A percentile compares a stretch with the other conserved stretches of the same genome.
Conservation (phyloP, 1,140 invertebrate genomes). For the Lepidurus couesii region DNA sequence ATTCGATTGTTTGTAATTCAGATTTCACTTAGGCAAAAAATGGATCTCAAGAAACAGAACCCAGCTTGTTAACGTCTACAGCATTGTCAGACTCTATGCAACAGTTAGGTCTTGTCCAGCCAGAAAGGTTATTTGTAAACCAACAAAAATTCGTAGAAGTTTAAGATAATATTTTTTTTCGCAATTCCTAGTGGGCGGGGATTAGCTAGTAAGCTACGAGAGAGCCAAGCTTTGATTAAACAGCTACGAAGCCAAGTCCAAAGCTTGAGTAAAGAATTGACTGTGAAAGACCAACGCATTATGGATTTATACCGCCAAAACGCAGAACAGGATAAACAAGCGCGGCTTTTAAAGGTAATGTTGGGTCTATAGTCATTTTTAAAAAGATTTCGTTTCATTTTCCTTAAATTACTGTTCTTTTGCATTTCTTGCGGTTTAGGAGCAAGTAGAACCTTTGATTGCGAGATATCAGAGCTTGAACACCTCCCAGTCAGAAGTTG, state of each 20-base stretch:
- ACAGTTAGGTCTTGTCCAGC: background rate
- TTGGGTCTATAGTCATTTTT: background rate
- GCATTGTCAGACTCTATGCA: background rate
- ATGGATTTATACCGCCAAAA: background rate
- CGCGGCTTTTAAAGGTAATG: background rate
- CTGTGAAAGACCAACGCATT: background rate
- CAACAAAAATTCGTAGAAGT: background rate
- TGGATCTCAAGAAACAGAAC: background rate
- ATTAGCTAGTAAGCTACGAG: conserved; percentile 9
- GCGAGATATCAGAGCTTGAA: background rate
- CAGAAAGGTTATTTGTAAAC: background rate
- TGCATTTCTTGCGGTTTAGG: background rate
- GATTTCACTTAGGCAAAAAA: background rate
- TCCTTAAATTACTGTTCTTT: background rate
- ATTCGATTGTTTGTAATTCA: too few species aligned
- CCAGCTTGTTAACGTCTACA: background rate
- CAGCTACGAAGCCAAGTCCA: background rate
- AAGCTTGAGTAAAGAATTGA: background rate
- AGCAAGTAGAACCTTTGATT: conserved; percentile 1
- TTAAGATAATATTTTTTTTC: background rate
- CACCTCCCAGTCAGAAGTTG: background rate
- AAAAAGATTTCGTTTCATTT: background rate
- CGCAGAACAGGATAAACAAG: conserved; percentile 14
- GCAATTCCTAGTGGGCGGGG: background rate
- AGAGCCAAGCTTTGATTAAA: background rate